Percentiles rank a stretch among this genome's conserved stretches.
These are phyloP conservation scores for Amblyornis subalaris DNA, from an alignment of 2,113 vertebrate genomes.

Conservation along the genomic window DNA sequence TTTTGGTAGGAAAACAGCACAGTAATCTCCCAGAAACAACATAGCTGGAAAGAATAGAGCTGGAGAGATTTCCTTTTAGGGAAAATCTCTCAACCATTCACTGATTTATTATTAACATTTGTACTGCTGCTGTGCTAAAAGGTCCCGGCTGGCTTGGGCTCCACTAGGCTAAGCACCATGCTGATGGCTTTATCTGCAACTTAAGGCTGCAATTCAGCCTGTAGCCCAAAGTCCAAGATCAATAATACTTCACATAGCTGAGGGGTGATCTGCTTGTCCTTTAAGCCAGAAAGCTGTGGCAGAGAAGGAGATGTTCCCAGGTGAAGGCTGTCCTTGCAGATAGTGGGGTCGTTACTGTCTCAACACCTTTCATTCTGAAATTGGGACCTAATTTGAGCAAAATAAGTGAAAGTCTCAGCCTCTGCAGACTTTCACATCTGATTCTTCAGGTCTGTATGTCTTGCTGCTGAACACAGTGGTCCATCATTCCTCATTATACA, in stretches of 20 bases:
- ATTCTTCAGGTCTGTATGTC: neutral
- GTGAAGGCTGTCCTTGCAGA: neutral
- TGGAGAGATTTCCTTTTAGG: constrained; percentile 51
- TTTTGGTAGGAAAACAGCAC: constrained; percentile 5
- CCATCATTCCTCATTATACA: neutral
- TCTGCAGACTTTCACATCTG: neutral
- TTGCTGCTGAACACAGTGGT: neutral
- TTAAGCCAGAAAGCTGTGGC: neutral
- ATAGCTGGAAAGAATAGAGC: constrained; percentile 14
- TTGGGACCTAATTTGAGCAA: neutral
- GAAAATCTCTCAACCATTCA: constrained; percentile 29
- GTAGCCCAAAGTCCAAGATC: neutral
- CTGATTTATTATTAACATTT: constrained; percentile 49
- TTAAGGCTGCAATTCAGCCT: neutral
- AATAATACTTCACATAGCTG: neutral
- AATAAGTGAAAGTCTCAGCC: neutral
- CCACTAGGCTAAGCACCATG: neutral
- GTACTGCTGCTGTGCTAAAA: constrained; percentile 15
- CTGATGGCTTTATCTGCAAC: neutral
- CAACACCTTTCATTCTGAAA: neutral
- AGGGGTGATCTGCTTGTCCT: neutral
- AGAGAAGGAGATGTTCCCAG: neutral
- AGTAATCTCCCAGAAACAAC: constrained; percentile 30
- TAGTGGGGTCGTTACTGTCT: neutral
- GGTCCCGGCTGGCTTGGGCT: neutral